phyloP scores from a whole-genome alignment of 2,888 invertebrate genomes.

The Hermodice carunculata region DNA sequence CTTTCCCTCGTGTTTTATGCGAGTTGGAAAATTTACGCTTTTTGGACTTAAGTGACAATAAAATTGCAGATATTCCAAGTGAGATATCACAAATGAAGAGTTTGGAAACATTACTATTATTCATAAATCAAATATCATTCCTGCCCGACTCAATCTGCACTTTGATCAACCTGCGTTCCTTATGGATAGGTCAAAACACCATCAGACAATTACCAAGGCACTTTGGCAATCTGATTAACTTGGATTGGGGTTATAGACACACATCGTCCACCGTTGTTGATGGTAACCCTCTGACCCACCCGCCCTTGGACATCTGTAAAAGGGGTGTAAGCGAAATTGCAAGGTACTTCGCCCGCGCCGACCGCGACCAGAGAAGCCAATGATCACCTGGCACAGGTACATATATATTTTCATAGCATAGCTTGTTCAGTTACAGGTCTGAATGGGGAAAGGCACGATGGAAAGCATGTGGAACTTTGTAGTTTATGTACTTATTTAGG shows the following conservation, averaged over 20 bases:
- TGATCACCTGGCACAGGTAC: no score
- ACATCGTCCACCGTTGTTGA: slow-evolving; percentile 61
- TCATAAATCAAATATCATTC: slow-evolving; percentile 61
- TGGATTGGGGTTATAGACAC: slow-evolving; percentile 65
- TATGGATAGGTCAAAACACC: slow-evolving; percentile 70
- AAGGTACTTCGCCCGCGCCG: slow-evolving; percentile 46
- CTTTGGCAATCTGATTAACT: slow-evolving; percentile 57
- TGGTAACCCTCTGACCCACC: slow-evolving; percentile 63
- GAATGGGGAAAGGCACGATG: no score
- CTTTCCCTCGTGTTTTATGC: slow-evolving; percentile 62
- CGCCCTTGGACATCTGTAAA: slow-evolving; percentile 67
- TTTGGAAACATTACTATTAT: slow-evolving; percentile 65
- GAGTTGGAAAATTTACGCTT: slow-evolving; percentile 60
- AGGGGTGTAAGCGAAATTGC: slow-evolving; percentile 64
- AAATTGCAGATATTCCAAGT: slow-evolving; percentile 53
- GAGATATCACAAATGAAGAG: slow-evolving; percentile 62
- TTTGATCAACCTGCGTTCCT: slow-evolving; percentile 63
- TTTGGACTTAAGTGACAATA: slow-evolving; percentile 69
- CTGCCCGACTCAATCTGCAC: slow-evolving; percentile 65
- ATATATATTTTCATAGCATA: no score
- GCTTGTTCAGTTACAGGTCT: no score
- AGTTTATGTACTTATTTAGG: no score
- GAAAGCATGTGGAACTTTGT: no score
- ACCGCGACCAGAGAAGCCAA: neutral
- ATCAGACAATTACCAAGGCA: slow-evolving; percentile 59